Base-by-base conservation (phyloP, 2,888 invertebrate genomes). In the Phanerotoma sp. region DNA sequence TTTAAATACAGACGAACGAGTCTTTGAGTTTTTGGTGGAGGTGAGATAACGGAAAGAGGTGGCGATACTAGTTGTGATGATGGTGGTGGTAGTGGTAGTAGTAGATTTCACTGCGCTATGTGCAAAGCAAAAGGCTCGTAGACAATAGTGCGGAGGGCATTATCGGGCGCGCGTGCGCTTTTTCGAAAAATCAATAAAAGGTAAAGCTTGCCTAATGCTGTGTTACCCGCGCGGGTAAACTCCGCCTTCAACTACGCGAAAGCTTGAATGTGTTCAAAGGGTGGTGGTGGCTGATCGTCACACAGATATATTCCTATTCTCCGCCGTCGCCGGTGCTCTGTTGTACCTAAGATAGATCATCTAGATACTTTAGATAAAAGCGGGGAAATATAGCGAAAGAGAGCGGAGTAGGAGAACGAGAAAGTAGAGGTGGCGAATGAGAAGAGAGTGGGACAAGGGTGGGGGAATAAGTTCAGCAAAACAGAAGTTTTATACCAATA, bases 141-240 rank as follows among this genome's bases (percentile, higher is more conserved):
- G 38, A n/a, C 67, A 69, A 73, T 74, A 74, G 74, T 73, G 70
- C 68, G 68, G 71, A 72, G 69, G 68, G 70, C 67, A 69, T 66
- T 63, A 63, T 65, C 64, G 69, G 68, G 71, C 73, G 77, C 76
- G 77, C 77, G 74, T 69, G 77, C 77, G 76, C 77, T 77, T 77
- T 77, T 75, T 71, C 72, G 74, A 77, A 77, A 77, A 77, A 77
- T 77, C 77, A 77, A 77, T 77, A 77, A 77, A 77, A 77, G 71
- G 75, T 76, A 77, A 76, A 76, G 75, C 75, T 75, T 75, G 71
- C 72, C 74, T 75, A 74, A 76, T 74, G 74, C 74, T 71, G 68
- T 69, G 74, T 71, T 70, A 72, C 72, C n/a, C 58, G 61, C 37
- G 55, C 54, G 62, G 69, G 70, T 68, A 74, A 73, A 74, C 76